Percentiles rank a stretch among this genome's conserved stretches.
These are phyloP conservation scores for Pogona vitticeps DNA, from an alignment of 2,113 vertebrate species.

Conservation along the genomic window DNA sequence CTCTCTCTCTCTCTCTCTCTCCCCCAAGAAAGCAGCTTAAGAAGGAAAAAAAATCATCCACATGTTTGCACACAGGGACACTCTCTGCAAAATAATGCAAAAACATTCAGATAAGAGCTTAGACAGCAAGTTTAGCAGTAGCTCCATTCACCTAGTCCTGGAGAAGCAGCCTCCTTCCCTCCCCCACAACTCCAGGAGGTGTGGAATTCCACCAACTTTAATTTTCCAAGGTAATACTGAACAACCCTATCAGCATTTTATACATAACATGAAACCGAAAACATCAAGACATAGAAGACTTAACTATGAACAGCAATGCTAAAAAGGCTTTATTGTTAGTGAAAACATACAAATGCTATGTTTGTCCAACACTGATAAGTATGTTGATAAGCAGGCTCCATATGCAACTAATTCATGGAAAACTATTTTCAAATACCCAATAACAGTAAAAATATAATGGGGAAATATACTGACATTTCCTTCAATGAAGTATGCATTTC, in stretches of 20 bases:
- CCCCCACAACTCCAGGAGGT: no score
- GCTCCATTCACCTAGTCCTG: no score
- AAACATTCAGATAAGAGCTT: no score
- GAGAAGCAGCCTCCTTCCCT: no score
- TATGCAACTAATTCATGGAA: slow-evolving; percentile 9
- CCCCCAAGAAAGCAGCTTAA: no score
- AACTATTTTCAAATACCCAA: slow-evolving; percentile 49
- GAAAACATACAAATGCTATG: slow-evolving; percentile 7
- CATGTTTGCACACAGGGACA: no score
- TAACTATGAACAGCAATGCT: slow-evolving; percentile 5
- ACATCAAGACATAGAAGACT: slow-evolving; percentile 6
- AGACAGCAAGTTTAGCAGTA: no score
- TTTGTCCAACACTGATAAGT: neutral
- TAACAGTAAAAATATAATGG: slow-evolving; percentile 38
- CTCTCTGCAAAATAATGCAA: no score
- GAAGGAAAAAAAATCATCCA: no score
- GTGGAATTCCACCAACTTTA: neutral
- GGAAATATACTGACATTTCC: slow-evolving; percentile 42
- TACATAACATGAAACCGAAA: neutral
- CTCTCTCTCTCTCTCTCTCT: no score
- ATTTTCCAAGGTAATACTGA: slow-evolving; percentile 23
- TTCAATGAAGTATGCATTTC: slow-evolving; percentile 17
- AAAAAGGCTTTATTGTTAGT: neutral
- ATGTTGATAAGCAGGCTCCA: neutral
- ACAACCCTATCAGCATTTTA: slow-evolving; percentile 6